Conservation (phyloP, 2,888 invertebrate genomes). For the Cephalotes varians region DNA sequence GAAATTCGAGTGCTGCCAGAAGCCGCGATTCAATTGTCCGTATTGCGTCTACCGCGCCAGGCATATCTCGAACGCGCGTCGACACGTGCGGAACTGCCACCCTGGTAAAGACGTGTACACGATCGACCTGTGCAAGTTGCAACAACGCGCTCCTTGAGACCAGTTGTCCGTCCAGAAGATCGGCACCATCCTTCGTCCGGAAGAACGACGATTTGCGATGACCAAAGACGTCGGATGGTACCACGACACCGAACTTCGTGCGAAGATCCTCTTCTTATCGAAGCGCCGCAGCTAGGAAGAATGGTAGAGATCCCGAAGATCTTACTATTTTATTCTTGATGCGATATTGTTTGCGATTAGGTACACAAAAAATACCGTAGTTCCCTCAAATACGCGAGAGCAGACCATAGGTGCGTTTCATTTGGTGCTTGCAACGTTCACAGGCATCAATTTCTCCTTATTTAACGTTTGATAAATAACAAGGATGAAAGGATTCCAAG, state of each 20-base stretch:
- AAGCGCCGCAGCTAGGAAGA: constrained; percentile 39
- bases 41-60: constrained; percentile 77
- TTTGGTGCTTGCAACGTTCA: too few species aligned
- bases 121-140: constrained; percentile 65
- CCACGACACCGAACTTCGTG: neutral
- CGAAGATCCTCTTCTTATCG: neutral
- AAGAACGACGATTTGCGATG: constrained; percentile 13
- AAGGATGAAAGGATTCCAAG: too few species aligned
- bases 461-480: too few species aligned
- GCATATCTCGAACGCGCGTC: constrained; percentile 78
- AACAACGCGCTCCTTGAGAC: constrained; percentile 15
- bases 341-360: constrained; percentile 19
- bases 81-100: constrained; percentile 77
- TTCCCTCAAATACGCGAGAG: neutral
- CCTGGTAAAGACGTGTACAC: constrained; percentile 72
- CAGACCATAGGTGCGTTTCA: too few species aligned
- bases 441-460: too few species aligned
- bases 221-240: neutral
- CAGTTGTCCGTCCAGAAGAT: neutral
- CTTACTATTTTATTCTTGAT: neutral
- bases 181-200: neutral
- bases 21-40: constrained; percentile 80
- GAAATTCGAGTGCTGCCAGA: constrained; percentile 78
- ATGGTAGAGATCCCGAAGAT: constrained; percentile 53
- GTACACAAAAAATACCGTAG: constrained; percentile 24